phyloP scores from a whole-genome alignment of 2,113 vertebrate species.

The Prietella phreatophila region DNA sequence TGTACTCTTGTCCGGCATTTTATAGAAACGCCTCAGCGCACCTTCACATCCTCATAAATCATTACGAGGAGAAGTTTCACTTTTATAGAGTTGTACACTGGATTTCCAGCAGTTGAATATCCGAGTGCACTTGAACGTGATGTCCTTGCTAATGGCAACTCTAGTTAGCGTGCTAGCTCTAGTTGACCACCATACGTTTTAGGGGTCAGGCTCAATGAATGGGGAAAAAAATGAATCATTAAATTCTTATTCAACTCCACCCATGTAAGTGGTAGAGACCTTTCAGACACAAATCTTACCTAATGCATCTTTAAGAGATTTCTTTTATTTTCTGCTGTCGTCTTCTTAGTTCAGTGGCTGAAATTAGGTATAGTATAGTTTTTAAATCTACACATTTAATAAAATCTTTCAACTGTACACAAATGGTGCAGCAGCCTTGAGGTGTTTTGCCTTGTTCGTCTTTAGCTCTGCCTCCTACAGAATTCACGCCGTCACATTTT shows the following conservation, averaged over 20 bases:
- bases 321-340: neutral
- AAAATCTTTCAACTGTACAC: neutral
- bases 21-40: neutral
- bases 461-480: neutral
- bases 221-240: too few relatives aligned
- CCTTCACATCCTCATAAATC: neutral
- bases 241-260: neutral
- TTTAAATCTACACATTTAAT: neutral
- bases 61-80: neutral
- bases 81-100: neutral
- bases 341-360: neutral
- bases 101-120: neutral
- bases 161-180: neutral
- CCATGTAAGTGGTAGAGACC: neutral
- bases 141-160: neutral
- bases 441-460: neutral
- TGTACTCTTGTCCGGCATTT: neutral
- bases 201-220: neutral
- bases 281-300: neutral
- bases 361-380: neutral
- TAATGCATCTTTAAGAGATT: neutral
- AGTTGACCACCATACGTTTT: neutral
- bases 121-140: neutral
- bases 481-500: neutral
- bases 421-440: neutral